A percentile compares a stretch with the other conserved stretches of the same genome.
Conservation (phyloP, 2,888 invertebrate genomes). For the Spodoptera picta region DNA sequence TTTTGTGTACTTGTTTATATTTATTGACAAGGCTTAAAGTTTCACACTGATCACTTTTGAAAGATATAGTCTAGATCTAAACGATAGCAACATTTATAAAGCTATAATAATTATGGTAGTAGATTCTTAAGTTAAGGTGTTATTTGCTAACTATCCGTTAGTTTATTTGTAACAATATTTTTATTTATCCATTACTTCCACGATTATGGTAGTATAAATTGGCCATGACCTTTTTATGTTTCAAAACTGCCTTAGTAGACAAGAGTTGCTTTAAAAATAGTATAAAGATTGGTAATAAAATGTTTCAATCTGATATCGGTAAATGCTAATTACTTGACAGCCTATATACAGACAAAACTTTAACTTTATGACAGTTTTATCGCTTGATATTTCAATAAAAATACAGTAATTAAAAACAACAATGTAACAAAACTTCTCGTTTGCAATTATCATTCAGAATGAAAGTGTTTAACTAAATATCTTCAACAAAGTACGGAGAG, state of each 20-base stretch:
- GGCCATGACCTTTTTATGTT: conserved; percentile 59
- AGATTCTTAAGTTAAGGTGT: too few species aligned
- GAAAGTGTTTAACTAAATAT: conserved; percentile 61
- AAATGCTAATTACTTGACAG: conserved; percentile 29
- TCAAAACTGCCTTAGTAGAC: conserved; percentile 4
- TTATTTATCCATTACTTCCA: conserved; percentile 7
- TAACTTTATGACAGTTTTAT: conserved; percentile 5
- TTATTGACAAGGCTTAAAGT: conserved; percentile 5
- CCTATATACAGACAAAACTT: conserved; percentile 13
- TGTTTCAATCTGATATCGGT: conserved; percentile 23
- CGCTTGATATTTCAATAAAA: conserved; percentile 42
- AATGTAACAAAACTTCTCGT: conserved; percentile 64
- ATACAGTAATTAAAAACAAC: conserved; percentile 66
- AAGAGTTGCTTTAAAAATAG: conserved; percentile 6
- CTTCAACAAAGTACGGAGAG: conserved; percentile 65
- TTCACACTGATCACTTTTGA: too few species aligned
- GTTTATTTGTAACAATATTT: conserved; percentile 12
- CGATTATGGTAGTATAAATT: conserved; percentile 23
- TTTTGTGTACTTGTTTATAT: conserved; percentile 27
- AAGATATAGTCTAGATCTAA: conserved; percentile 8
- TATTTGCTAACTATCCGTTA: background rate
- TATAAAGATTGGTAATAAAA: conserved; percentile 8
- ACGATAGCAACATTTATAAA: conserved; percentile 5
- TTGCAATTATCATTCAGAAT: conserved; percentile 54
- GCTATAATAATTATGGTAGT: too few species aligned